Evolutionary conservation across 1,140 invertebrate species (phyloP), one percentile per base, ranked within the genome.

Genomic region (Cardiocondyla obscurior): DNA sequence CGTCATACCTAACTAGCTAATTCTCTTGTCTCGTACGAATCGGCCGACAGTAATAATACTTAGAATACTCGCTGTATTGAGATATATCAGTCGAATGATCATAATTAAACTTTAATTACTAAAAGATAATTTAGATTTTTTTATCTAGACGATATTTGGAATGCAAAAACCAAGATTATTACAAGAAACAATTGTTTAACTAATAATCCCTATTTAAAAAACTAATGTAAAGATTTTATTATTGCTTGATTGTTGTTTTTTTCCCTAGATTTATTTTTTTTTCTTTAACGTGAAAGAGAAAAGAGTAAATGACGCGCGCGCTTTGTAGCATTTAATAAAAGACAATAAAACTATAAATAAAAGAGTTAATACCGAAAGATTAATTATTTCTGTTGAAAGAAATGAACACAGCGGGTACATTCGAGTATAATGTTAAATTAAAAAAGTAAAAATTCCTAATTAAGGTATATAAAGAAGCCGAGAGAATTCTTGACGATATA

Each of bases 1-100:
- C 88, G 87, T 88, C 87, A 82, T 85, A 83, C 46, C n/a, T 57
- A 58, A 67, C 81, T 79, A 86, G 82, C 76, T 88, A 86, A 81
- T 84, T 82, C 74, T 8, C 74, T 77, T 77, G 57, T 51, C 62
- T 53, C 49, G 53, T 55, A 53, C 74, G 46, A 53, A 49, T 5
- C 46, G 33, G 6, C 33, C 46, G 19, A 79, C n/a, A 53, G 36
- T 39, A 79, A 51, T 77, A 51, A 28, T 64, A 65, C 33, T 10
- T 28, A 3, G 28, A 36, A 16, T 46, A 22, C 30, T 36, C 16
- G n/a, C 30, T 19, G 33, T n/a, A 51, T 49, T 14, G 19, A 67
- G 25, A 51, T 53, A 39, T 16, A 39, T 39, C 44, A 42, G 14
- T 36, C 33, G 10, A 39, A 73, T 28, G 25, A 16, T 39, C 51